Conservation (phyloP, 2,113 vertebrate species). For the Prionailurus bengalensis region DNA sequence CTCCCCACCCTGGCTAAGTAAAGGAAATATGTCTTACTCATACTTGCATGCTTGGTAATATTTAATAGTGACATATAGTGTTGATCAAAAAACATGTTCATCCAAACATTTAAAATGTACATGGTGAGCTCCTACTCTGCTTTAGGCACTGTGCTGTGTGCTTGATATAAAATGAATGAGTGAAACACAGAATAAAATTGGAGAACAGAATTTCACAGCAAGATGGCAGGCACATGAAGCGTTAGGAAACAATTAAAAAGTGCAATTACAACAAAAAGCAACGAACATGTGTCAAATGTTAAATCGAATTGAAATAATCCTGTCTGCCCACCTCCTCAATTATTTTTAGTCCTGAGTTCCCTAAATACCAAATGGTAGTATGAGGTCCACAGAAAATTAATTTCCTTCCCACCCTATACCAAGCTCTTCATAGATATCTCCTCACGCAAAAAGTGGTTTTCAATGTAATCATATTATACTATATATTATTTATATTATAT, state of each 20-base stretch:
- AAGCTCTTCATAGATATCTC: not conserved
- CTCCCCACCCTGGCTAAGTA: not conserved
- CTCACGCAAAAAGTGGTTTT: not conserved
- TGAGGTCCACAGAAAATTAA: not conserved
- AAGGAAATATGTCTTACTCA: not conserved
- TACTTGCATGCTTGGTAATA: not conserved
- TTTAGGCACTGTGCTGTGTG: not conserved
- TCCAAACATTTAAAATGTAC: not conserved
- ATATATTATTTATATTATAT: not conserved
- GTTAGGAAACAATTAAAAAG: not conserved
- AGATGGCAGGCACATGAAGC: not conserved
- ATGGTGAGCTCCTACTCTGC: not conserved
- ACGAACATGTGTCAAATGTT: slow-evolving; percentile 39
- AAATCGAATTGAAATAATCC: slow-evolving; percentile 54
- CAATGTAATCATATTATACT: not conserved
- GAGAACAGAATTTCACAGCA: not conserved
- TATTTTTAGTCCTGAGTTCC: not conserved
- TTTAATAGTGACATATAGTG: not conserved
- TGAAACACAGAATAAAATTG: not conserved
- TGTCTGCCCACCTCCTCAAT: not conserved
- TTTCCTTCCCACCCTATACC: not conserved
- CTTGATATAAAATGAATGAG: not conserved
- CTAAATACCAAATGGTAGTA: not conserved
- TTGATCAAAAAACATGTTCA: not conserved
- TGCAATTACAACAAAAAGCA: not conserved